Conservation (phyloP, 2,888 invertebrate genomes). For the Onchidella celtica region DNA sequence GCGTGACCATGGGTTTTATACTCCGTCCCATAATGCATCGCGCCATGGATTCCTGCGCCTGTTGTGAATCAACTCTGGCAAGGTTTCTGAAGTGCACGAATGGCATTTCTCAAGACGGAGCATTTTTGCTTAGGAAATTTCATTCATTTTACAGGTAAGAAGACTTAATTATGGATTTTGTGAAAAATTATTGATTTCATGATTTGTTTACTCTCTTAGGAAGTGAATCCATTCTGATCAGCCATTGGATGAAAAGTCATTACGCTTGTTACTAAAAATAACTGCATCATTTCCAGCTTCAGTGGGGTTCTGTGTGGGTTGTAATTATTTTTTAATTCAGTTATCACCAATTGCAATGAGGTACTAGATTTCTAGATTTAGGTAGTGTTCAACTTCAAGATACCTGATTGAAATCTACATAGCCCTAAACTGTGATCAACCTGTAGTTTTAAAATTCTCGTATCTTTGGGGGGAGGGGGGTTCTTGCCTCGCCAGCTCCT, state of each 20-base stretch:
- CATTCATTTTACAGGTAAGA: not conserved
- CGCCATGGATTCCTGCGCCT: slow-evolving; percentile 22
- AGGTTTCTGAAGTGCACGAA: not conserved
- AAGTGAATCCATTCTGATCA: not conserved
- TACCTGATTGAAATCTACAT: too few relatives aligned
- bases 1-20: slow-evolving; percentile 54
- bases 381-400: too few relatives aligned
- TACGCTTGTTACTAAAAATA: not conserved
- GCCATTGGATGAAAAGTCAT: not conserved
- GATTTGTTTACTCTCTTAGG: not conserved
- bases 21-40: slow-evolving; percentile 54
- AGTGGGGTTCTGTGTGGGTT: too few relatives aligned
- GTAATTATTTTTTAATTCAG: too few relatives aligned
- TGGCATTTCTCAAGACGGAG: not conserved
- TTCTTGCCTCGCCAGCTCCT: too few relatives aligned
- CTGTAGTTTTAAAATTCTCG: too few relatives aligned
- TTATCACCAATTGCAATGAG: too few relatives aligned
- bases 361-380: too few relatives aligned
- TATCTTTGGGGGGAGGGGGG: too few relatives aligned
- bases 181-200: not conserved
- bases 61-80: not conserved
- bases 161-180: not conserved
- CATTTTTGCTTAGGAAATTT: not conserved
- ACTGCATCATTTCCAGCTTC: too few relatives aligned
- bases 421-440: too few relatives aligned